Conservation (phyloP, 2,888 invertebrate species). For the Polia nebulosa region DNA sequence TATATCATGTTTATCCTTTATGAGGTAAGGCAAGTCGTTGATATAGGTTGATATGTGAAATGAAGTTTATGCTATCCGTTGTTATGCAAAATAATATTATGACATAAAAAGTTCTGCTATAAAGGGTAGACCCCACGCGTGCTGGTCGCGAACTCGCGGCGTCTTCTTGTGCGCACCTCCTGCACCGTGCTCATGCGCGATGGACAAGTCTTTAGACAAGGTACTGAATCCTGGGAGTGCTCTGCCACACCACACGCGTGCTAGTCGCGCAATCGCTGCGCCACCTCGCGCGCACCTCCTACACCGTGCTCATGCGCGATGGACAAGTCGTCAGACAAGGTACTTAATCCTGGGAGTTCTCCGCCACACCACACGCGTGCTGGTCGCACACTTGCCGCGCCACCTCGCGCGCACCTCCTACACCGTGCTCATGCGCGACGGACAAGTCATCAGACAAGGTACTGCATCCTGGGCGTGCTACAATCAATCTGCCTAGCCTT, state of each 20-base stretch:
- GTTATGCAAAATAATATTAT: no score
- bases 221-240: conserved; percentile 95
- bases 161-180: conserved; percentile 94
- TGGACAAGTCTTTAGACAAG: conserved; percentile 92
- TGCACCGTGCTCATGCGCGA: conserved; percentile 93
- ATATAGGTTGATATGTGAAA: no score
- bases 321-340: conserved; percentile 93
- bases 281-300: conserved; percentile 94
- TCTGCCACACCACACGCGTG: conserved; percentile 95
- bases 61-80: no score
- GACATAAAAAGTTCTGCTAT: no score
- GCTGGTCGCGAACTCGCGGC: conserved; percentile 95
- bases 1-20: no score
- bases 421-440: conserved; percentile 93
- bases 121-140: conserved; percentile 97
- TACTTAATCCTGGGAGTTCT: conserved; percentile 65
- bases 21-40: no score
- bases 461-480: conserved; percentile 94
- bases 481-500: no score
- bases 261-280: conserved; percentile 96
- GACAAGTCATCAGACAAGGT: conserved; percentile 92
- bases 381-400: conserved; percentile 96
- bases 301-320: conserved; percentile 92
- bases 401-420: conserved; percentile 94
- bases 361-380: conserved; percentile 94